These are phyloP conservation scores for Pithys albifrons DNA, from an alignment of 2,113 vertebrate genomes.

Conservation along the genomic window DNA sequence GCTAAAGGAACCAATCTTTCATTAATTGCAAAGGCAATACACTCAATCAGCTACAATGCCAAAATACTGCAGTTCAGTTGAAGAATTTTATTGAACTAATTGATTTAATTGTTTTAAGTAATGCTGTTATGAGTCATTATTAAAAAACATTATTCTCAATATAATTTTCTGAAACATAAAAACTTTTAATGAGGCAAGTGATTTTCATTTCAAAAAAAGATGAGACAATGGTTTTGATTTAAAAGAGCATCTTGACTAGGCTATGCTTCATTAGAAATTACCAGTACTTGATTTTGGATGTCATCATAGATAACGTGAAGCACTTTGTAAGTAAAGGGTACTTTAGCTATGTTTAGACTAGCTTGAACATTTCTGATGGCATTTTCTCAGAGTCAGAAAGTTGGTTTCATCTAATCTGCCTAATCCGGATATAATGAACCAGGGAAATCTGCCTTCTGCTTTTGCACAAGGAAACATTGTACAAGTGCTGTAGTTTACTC, in stretches of 20 bases:
- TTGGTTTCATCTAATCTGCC: not conserved
- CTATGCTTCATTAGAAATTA: not conserved
- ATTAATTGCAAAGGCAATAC: conserved; percentile 49
- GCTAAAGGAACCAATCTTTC: conserved; percentile 6
- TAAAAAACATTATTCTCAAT: conserved; percentile 11
- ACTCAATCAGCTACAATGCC: not conserved
- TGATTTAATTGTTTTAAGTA: conserved; percentile 45
- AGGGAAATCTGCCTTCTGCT: not conserved
- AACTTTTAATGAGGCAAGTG: not conserved
- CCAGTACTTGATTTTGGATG: not conserved
- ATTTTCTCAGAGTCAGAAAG: not conserved
- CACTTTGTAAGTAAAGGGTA: not conserved
- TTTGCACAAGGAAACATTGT: not conserved
- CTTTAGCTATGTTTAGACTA: not conserved
- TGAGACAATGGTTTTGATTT: not conserved
- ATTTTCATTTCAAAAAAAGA: not conserved
- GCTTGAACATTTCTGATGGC: not conserved
- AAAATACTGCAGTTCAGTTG: conserved; percentile 34
- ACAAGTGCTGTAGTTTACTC: not conserved
- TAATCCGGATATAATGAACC: not conserved
- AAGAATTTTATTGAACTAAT: conserved; percentile 53
- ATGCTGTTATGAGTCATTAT: not conserved
- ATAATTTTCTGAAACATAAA: conserved; percentile 32
- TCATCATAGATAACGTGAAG: not conserved
- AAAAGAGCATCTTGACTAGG: not conserved